A percentile compares a stretch with the other conserved stretches of the same genome.
These are phyloP conservation scores for Cataglyphis albicans DNA, from an alignment of 2,888 invertebrate species.

Conservation along the genomic window DNA sequence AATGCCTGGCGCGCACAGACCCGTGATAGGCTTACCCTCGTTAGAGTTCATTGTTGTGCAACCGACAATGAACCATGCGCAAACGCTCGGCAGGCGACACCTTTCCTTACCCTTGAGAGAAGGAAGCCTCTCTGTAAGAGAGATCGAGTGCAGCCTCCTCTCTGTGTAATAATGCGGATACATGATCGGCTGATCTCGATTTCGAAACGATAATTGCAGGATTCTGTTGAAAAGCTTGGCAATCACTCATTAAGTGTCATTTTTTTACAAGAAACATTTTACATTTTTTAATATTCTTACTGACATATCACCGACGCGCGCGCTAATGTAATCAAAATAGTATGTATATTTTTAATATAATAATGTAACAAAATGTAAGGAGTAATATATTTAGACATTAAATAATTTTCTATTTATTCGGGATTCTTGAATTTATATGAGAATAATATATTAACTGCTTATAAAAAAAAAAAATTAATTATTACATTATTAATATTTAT, in stretches of 20 bases:
- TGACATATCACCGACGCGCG: not conserved
- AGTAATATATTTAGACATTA: too few relatives aligned
- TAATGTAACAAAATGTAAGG: not conserved
- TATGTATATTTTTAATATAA: not conserved
- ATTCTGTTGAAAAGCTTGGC: not conserved
- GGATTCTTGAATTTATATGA: not conserved
- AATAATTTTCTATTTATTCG: not conserved
- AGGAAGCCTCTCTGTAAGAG: conserved; percentile 69
- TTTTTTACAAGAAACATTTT: not conserved
- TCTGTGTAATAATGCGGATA: conserved; percentile 53
- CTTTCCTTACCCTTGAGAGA: conserved; percentile 75
- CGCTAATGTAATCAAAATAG: not conserved
- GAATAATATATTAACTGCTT: not conserved
- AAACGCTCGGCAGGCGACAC: conserved; percentile 64
- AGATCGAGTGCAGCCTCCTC: conserved; percentile 59
- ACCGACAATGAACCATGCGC: conserved; percentile 71
- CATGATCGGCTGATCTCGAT: not conserved
- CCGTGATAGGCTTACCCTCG: conserved; percentile 68
- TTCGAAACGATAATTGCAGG: not conserved
- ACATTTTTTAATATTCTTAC: not conserved
- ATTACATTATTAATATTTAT: not conserved
- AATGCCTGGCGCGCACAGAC: conserved; percentile 72
- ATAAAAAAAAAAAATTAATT: not conserved
- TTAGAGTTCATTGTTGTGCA: conserved; percentile 72
- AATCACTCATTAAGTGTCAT: not conserved